Conservation (phyloP, 2,888 invertebrate species). For the Panorpa germanica region DNA sequence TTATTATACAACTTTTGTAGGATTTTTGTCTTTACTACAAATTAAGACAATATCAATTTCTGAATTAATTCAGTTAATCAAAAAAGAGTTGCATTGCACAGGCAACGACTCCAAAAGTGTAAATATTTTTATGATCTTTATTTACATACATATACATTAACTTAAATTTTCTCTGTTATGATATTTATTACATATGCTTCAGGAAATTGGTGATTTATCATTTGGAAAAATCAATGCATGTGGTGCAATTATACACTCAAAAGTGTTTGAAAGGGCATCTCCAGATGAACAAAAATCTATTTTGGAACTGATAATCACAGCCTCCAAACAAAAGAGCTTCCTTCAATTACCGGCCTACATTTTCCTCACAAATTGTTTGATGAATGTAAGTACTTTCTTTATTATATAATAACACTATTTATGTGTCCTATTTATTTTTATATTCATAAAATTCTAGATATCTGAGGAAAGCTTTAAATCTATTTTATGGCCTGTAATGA, state of each 20-base stretch:
- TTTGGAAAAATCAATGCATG: conserved; percentile 52
- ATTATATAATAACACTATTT: neutral
- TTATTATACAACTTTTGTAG: conserved; percentile 47
- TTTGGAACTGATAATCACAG: conserved; percentile 20
- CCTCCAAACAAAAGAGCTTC: conserved; percentile 16
- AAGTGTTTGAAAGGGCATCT: conserved; percentile 29
- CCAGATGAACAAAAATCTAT: conserved; percentile 29
- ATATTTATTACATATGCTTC: conserved; percentile 14
- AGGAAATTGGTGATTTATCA: conserved; percentile 58
- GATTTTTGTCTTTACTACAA: conserved; percentile 34
- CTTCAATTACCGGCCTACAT: conserved; percentile 28
- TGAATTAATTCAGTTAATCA: conserved; percentile 35
- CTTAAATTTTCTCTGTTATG: conserved; percentile 2
- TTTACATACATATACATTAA: neutral
- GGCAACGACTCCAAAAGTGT: conserved; percentile 45
- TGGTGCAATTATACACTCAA: conserved; percentile 48
- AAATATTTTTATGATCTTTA: conserved; percentile 20
- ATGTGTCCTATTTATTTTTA: conserved; percentile 3
- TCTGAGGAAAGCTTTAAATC: conserved; percentile 31
- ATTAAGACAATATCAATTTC: no score
- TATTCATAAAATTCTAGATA: conserved; percentile 22
- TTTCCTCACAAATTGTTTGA: conserved; percentile 25
- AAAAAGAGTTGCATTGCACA: conserved; percentile 44
- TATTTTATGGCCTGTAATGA: conserved; percentile 38
- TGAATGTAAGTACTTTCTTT: neutral